A percentile compares a stretch with the other conserved stretches of the same genome.
phyloP scores from a whole-genome alignment of 2,797 vertebrate genomes.

The Sphaeramia orbicularis region DNA sequence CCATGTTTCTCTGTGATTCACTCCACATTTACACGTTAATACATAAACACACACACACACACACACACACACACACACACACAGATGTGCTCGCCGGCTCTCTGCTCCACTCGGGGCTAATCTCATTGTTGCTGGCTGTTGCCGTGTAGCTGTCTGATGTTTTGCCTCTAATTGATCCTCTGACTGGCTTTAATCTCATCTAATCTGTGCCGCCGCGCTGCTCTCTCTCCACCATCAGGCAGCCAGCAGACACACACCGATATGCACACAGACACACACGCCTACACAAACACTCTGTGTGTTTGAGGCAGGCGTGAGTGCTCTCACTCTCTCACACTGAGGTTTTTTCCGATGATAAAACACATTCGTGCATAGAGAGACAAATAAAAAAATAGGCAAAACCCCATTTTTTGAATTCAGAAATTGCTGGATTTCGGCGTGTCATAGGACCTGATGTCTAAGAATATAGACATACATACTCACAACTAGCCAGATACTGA shows the following conservation, averaged over 20 bases:
- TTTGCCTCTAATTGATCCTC: conserved; percentile 88
- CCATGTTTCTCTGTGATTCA: conserved; percentile 9
- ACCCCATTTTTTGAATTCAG: neutral
- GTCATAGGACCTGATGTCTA: neutral
- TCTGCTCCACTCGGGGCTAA: conserved; percentile 79
- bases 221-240: conserved; percentile 77
- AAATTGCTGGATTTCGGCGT: neutral
- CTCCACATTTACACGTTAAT: conserved; percentile 7
- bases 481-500: too few relatives aligned
- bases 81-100: conserved; percentile 51
- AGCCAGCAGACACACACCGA: conserved; percentile 56
- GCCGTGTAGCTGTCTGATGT: conserved; percentile 84
- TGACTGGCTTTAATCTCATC: conserved; percentile 88
- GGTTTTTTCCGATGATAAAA: conserved; percentile 17
- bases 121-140: conserved; percentile 81
- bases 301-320: conserved; percentile 21
- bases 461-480: too few relatives aligned
- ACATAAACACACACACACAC: conserved; percentile 14
- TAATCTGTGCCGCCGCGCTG: conserved; percentile 83
- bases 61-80: conserved; percentile 29
- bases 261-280: conserved; percentile 20
- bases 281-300: conserved; percentile 27
- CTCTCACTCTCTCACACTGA: neutral
- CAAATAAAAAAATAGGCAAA: neutral
- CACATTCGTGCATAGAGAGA: neutral